A percentile compares a stretch with the other conserved stretches of the same genome.
These are phyloP conservation scores for Tetragonisca angustula DNA, from an alignment of 2,888 invertebrate genomes.

Conservation along the genomic window DNA sequence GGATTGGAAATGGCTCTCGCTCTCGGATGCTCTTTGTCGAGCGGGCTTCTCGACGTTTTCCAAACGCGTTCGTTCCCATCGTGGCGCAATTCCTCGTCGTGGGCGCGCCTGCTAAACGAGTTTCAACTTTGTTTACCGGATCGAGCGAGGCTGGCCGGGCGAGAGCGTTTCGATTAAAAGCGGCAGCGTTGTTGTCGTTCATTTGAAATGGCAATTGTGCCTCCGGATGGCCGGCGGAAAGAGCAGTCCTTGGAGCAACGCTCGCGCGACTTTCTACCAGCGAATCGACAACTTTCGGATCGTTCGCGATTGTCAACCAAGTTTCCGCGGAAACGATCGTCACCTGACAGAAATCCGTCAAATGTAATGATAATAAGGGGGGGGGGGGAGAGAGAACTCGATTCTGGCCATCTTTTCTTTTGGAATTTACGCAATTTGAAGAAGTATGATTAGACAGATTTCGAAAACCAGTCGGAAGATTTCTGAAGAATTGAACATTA, in stretches of 20 bases:
- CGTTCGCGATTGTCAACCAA: neutral
- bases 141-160: conserved; percentile 20
- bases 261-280: conserved; percentile 6
- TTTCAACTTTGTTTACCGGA: conserved; percentile 37
- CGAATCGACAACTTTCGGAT: neutral
- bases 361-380: neutral
- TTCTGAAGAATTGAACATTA: neutral
- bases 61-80: conserved; percentile 5
- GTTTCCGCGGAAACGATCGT: neutral
- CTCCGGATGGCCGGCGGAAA: neutral
- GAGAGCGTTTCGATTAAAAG: conserved; percentile 27
- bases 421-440: too few relatives aligned
- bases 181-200: conserved; percentile 9
- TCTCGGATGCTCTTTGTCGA: neutral
- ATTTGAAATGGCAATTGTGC: conserved; percentile 22
- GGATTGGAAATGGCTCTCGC: neutral
- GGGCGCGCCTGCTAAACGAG: conserved; percentile 32
- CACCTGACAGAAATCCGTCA: neutral
- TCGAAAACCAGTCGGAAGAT: too few relatives aligned
- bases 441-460: too few relatives aligned
- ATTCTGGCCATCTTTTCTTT: too few relatives aligned
- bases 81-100: conserved; percentile 34
- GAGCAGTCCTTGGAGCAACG: conserved; percentile 23
- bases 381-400: too few relatives aligned
- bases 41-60: neutral